A percentile compares a stretch with the other conserved stretches of the same genome.
Evolutionary conservation across 64 coral and sea anemone species (phyloP).

Genomic region (Platygyra sinensis): DNA sequence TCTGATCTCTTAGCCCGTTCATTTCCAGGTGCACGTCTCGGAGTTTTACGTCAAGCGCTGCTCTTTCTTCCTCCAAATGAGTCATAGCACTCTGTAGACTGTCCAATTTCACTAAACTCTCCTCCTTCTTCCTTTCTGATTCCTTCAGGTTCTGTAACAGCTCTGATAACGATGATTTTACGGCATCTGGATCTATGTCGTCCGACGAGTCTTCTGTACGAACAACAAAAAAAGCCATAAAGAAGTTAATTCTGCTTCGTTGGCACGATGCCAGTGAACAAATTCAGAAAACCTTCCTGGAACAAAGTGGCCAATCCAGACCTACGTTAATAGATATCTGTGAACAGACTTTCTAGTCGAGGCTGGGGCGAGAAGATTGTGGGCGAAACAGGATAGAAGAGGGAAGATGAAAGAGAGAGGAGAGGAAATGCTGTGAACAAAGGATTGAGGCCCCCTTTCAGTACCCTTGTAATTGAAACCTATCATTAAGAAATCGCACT

Average conservation of each 20-base stretch:
- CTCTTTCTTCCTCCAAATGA: constrained; percentile 65
- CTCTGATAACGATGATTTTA: constrained; percentile 62
- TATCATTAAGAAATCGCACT: no score
- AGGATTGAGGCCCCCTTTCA: no score
- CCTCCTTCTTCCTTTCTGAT: constrained; percentile 70
- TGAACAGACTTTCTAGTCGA: no score
- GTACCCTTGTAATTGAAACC: no score
- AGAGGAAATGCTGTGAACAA: no score
- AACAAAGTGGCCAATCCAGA: no score
- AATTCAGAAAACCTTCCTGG: no score
- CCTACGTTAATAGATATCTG: no score
- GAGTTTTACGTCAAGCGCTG: constrained; percentile 35
- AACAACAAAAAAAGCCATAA: not conserved
- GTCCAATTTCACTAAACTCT: constrained; percentile 62
- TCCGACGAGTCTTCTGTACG: constrained; percentile 73
- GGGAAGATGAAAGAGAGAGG: no score
- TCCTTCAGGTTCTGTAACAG: constrained; percentile 86
- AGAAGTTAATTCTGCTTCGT: not conserved
- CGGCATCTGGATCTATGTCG: constrained; percentile 74
- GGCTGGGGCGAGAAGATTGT: no score
- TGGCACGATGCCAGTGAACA: no score
- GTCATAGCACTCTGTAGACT: constrained; percentile 53
- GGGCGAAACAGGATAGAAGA: no score
- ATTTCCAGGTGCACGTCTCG: constrained; percentile 63
- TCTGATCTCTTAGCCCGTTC: constrained; percentile 77